Evolutionary conservation across 2,888 invertebrate genomes (phyloP), one percentile per base, ranked within the genome.

Genomic region (Sesia bembeciformis): DNA sequence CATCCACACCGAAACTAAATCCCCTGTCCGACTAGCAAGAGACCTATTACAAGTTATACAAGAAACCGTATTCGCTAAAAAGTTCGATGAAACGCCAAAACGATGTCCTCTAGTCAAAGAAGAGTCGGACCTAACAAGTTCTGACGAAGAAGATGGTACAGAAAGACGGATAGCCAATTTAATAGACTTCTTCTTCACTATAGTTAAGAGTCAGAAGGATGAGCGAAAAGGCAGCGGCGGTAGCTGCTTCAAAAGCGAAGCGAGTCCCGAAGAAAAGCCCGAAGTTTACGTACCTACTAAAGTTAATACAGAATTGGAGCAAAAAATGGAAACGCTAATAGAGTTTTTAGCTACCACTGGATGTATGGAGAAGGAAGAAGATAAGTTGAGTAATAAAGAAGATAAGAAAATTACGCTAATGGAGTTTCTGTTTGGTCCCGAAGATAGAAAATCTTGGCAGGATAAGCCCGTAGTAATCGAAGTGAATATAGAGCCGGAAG

Each of bases 171-270:
- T 90, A 38, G 88, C 89, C 1, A 88, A 86, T 60, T 61, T 90
- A 4, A 87, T 90, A 5, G 90, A 90, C 56, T 90, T 90, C 69
- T 89, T 90, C 67, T 90, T 90, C 50, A 88, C 89, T 0, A 86
- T 90, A 52, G 89, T 90, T 0, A 90, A 88, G 62, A 88, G 86
- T 60, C 89, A 90, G 55, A 84, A 77, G 46, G 82, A 82, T 5
- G 84, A 86, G 0, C 66, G 90, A 5, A 90, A 89, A 60, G 74
- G 82, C 49, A 89, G 87, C 56, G 78, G 78, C 0, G 84, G 78
- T 0, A 86, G 85, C 57, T 90, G 90, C 52, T 88, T 89, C 53
- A 89, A 74, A 70, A 76, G 78, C 3, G 90, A 90, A 64, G 63
- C 65, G 0, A 85, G 83, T 59, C 85, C 89, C 3, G 84, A 83